These are phyloP conservation scores for Phalacrocorax aristotelis DNA, from an alignment of 2,113 vertebrate species.

Conservation along the genomic window DNA sequence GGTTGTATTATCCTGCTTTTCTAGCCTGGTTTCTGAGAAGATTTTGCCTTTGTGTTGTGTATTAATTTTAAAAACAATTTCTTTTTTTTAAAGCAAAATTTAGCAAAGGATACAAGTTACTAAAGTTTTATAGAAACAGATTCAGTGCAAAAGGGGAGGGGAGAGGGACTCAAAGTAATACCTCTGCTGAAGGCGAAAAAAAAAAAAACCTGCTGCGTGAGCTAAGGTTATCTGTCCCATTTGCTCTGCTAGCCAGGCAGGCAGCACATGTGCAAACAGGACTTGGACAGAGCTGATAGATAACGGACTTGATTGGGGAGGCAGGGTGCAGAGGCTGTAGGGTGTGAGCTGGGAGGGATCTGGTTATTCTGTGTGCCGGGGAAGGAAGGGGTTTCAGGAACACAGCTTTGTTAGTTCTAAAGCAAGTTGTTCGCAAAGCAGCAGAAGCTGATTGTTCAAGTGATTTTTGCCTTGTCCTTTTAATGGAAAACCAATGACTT, in stretches of 20 bases:
- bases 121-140: not conserved
- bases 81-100: not conserved
- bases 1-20: not conserved
- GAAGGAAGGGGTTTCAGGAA: not conserved
- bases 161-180: not conserved
- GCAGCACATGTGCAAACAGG: not conserved
- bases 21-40: not conserved
- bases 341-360: not conserved
- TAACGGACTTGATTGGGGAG: not conserved
- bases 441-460: not conserved
- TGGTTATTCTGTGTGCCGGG: not conserved
- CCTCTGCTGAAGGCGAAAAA: not conserved
- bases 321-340: not conserved
- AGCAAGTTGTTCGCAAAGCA: not conserved
- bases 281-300: not conserved
- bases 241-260: not conserved
- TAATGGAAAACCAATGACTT: not conserved
- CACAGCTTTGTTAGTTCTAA: not conserved
- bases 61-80: not conserved
- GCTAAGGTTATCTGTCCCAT: not conserved
- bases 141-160: too few relatives aligned
- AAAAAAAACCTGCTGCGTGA: not conserved
- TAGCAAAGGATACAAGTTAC: not conserved
- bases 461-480: not conserved
- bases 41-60: not conserved